Evolutionary conservation across 2,888 invertebrate genomes (phyloP).

Genomic region (Hedya salicella): DNA sequence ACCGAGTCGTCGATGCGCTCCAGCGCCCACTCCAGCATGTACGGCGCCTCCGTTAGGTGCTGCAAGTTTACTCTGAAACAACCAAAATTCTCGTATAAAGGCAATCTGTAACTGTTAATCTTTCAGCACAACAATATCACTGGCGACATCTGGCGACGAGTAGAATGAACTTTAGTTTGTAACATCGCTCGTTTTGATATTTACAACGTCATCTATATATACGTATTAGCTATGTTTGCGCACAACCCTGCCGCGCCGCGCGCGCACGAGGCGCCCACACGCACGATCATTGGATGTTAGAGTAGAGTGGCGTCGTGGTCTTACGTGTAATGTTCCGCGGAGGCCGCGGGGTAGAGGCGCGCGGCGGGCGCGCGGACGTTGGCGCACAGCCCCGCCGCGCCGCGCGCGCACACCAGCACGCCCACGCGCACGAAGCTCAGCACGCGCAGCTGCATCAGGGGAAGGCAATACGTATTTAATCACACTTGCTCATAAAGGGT

Average conservation of each 20-base stretch:
- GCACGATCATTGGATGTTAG: too few species aligned
- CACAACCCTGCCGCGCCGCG: too few species aligned
- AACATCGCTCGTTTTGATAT: too few species aligned
- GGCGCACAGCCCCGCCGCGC: constrained; percentile 58
- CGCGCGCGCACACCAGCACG: constrained; percentile 58
- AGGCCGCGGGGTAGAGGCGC: constrained; percentile 63
- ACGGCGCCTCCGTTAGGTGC: constrained; percentile 66
- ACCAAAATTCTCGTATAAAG: not conserved
- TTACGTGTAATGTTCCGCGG: constrained; percentile 66
- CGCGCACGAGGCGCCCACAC: too few species aligned
- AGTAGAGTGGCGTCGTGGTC: too few species aligned
- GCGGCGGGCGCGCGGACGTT: constrained; percentile 71
- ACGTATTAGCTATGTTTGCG: too few species aligned
- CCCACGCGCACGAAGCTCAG: constrained; percentile 67
- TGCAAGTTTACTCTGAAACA: constrained; percentile 65
- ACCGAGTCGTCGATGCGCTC: constrained; percentile 67
- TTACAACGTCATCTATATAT: too few species aligned
- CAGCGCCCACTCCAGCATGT: constrained; percentile 75
- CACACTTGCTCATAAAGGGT: too few species aligned
- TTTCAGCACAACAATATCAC: too few species aligned
- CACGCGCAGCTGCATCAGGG: constrained; percentile 71
- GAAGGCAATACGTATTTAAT: too few species aligned
- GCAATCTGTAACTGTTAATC: too few species aligned
- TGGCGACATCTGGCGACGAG: constrained; percentile 5
- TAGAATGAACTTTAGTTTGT: constrained; percentile 37